Evolutionary conservation across 2,113 vertebrate genomes (phyloP), one percentile per base, ranked within the genome.

Genomic region (Psophia crepitans): DNA sequence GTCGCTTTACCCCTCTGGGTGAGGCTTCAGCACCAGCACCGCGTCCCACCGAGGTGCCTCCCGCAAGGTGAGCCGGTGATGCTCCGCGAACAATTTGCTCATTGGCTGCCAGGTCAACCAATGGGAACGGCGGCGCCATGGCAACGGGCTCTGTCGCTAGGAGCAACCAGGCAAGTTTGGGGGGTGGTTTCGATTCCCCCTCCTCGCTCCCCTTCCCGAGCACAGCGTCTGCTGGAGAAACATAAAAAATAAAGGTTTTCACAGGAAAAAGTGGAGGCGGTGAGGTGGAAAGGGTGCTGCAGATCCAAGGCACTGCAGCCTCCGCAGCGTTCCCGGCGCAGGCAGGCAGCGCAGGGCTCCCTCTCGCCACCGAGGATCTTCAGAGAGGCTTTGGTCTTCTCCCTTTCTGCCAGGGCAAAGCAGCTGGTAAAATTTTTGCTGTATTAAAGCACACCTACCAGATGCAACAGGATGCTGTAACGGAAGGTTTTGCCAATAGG

Each of bases 71-170:
- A 92, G 86, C 87, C 21, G 74, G 89, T 90, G 95, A 97, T 92
- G 94, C 95, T 90, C 65, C 43, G 19, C 30, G 5, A 87, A 76
- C 97, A 53, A 97, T 90, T 96, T 96, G 96, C 95, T 96, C 91
- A 99, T 98, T 99, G 99, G 99, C 95, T 96, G 73, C 85, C 56
- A 66, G 83, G 95, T 98, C 97, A 96, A 69, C 99, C 99, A 99
- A 99, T 99, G 89, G 95, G 97, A 97, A 97, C 74, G 95, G 51
- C 96, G 97, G 98, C 97, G 99, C 99, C 99, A 99, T 99, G 98
- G 99, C 98, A 99, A 99, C 99, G 97, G 93, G 97, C 98, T 98
- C 97, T 99, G 98, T 99, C 97, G 97, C 99, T 98, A 99, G 97
- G 98, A 97, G 98, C 98, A 98, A 98, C 98, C 58, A 95, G 97